A percentile compares a stretch with the other conserved stretches of the same genome.
These are phyloP conservation scores for Ophraella communa DNA, from an alignment of 2,888 invertebrate genomes.

Conservation along the genomic window DNA sequence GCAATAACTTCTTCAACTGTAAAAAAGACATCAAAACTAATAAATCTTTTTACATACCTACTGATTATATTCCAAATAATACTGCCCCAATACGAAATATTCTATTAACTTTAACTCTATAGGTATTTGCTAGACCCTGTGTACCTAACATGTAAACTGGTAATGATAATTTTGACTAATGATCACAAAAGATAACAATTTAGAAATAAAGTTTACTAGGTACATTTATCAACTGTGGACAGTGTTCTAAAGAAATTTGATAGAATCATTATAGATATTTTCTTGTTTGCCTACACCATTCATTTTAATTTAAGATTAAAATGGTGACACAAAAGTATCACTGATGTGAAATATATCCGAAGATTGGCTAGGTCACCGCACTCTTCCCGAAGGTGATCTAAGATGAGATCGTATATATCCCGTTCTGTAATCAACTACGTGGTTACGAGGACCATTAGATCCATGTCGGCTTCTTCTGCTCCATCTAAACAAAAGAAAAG, in stretches of 20 bases:
- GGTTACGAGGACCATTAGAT: conserved; percentile 64
- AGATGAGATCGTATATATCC: conserved; percentile 92
- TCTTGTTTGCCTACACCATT: neutral
- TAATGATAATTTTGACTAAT: neutral
- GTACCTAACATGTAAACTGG: neutral
- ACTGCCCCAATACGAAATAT: neutral
- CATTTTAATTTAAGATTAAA: conserved; percentile 6
- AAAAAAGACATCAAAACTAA: no score
- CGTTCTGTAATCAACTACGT: conserved; percentile 80
- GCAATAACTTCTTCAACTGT: no score
- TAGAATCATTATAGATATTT: neutral
- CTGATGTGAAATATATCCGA: conserved; percentile 18
- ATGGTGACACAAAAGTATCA: conserved; percentile 15
- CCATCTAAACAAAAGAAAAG: conserved; percentile 69
- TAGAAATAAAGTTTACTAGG: no score
- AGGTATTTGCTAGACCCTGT: neutral
- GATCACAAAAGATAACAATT: neutral
- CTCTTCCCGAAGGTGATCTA: conserved; percentile 90
- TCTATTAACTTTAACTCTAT: no score
- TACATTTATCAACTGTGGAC: neutral
- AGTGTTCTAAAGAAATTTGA: neutral
- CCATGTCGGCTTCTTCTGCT: conserved; percentile 74
- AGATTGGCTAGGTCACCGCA: conserved; percentile 74
- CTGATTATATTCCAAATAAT: neutral
- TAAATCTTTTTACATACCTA: neutral